These are phyloP conservation scores for Mirounga angustirostris DNA, from an alignment of 2,113 vertebrate genomes.

Conservation along the genomic window DNA sequence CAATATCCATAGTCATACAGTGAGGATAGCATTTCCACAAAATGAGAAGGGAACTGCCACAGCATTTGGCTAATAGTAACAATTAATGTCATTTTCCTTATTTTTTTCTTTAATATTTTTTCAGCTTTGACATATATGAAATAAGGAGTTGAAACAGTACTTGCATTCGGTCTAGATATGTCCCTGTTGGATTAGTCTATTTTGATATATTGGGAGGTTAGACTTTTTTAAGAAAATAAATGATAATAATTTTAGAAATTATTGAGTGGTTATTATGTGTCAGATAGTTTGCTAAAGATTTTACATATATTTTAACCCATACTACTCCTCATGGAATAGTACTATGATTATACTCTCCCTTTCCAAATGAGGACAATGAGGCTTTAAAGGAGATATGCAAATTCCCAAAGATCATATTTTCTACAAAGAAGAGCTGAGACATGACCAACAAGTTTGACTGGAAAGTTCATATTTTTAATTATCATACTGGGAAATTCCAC, in stretches of 20 bases:
- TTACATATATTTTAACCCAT: too few species aligned
- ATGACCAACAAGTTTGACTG: not conserved
- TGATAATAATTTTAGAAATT: not conserved
- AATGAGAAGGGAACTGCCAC: not conserved
- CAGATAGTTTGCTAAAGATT: not conserved
- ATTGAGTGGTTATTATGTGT: not conserved
- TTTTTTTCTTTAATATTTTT: too few species aligned
- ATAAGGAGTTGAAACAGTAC: not conserved
- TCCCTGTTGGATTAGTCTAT: not conserved
- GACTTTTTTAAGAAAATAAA: not conserved
- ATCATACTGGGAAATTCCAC: not conserved
- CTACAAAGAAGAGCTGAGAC: not conserved
- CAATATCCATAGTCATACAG: too few species aligned
- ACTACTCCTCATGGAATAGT: not conserved
- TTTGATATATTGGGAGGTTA: not conserved
- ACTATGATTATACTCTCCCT: too few species aligned
- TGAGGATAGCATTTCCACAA: not conserved
- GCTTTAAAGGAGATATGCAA: not conserved
- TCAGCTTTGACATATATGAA: not conserved
- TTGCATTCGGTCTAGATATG: not conserved
- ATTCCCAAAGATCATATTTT: not conserved
- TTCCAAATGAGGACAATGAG: not conserved
- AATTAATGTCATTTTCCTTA: too few species aligned
- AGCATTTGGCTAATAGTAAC: not conserved
- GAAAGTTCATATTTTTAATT: not conserved